These are phyloP conservation scores for Pangasius sanitwongsei DNA, from an alignment of 2,797 vertebrate species.

Conservation along the genomic window DNA sequence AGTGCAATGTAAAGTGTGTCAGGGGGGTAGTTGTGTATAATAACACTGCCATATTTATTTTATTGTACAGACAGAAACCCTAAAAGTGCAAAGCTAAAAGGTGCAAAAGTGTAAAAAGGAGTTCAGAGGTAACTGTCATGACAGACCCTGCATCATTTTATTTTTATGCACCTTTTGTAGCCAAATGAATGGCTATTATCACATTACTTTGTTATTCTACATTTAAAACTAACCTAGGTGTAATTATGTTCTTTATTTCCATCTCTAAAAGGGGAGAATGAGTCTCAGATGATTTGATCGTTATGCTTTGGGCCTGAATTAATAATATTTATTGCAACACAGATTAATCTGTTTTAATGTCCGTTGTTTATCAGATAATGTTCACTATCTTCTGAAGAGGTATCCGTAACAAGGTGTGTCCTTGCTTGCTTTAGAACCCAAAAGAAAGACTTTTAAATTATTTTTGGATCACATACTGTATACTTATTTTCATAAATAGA, in stretches of 20 bases:
- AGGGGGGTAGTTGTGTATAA: neutral
- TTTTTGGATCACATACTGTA: neutral
- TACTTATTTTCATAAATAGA: neutral
- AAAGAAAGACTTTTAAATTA: neutral
- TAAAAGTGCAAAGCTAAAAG: neutral
- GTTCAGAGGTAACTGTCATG: conserved; percentile 13
- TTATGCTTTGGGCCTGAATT: neutral
- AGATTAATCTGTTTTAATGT: neutral
- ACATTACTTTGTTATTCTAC: neutral
- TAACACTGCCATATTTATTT: neutral
- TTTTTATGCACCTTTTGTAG: neutral
- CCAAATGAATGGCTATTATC: neutral
- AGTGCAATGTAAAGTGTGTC: neutral
- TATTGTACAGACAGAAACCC: conserved; percentile 5
- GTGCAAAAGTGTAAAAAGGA: neutral
- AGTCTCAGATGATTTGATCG: conserved; percentile 30
- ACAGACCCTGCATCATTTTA: neutral
- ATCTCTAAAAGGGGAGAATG: conserved; percentile 56
- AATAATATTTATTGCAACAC: neutral
- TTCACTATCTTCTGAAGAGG: neutral
- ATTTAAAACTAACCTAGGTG: neutral
- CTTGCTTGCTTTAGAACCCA: neutral
- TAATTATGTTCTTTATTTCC: neutral
- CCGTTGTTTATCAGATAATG: neutral
- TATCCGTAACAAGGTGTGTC: neutral